A percentile compares a stretch with the other conserved stretches of the same genome.
phyloP scores from a whole-genome alignment of 2,888 invertebrate species.

The Xanthia togata region DNA sequence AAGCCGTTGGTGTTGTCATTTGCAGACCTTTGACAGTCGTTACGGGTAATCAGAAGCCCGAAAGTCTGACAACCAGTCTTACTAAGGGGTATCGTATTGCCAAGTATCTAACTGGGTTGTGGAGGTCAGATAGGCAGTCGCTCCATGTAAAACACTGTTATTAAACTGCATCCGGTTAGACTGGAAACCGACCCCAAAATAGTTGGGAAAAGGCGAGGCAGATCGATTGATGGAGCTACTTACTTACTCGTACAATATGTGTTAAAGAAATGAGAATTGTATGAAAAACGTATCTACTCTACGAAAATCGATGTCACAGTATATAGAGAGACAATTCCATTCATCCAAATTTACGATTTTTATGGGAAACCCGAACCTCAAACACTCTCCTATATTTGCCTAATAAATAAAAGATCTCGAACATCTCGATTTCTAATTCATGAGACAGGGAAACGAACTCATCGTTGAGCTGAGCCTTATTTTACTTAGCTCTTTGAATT shows the following conservation, averaged over 20 bases:
- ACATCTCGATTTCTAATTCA: conserved; percentile 52
- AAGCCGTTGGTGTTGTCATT: too few relatives aligned
- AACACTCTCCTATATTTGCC: conserved; percentile 33
- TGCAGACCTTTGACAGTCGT: too few relatives aligned
- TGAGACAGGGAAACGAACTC: conserved; percentile 59
- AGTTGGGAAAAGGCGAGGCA: neutral
- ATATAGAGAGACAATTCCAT: conserved; percentile 8
- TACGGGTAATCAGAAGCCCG: neutral
- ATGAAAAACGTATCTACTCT: neutral
- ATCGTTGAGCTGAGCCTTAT: conserved; percentile 28
- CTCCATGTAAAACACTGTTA: neutral
- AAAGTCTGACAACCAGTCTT: neutral
- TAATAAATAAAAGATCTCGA: conserved; percentile 53
- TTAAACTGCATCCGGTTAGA: neutral
- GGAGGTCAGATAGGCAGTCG: neutral
- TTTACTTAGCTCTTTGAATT: conserved; percentile 29
- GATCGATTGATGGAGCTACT: neutral
- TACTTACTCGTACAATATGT: neutral
- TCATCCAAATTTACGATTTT: conserved; percentile 18
- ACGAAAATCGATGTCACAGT: neutral
- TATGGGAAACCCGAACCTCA: conserved; percentile 20
- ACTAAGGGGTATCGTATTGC: neutral
- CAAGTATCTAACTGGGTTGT: neutral
- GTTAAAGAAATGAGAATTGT: neutral
- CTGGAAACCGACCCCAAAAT: neutral